Conservation (phyloP, 2,888 invertebrate species). For the Chirona hameri region DNA sequence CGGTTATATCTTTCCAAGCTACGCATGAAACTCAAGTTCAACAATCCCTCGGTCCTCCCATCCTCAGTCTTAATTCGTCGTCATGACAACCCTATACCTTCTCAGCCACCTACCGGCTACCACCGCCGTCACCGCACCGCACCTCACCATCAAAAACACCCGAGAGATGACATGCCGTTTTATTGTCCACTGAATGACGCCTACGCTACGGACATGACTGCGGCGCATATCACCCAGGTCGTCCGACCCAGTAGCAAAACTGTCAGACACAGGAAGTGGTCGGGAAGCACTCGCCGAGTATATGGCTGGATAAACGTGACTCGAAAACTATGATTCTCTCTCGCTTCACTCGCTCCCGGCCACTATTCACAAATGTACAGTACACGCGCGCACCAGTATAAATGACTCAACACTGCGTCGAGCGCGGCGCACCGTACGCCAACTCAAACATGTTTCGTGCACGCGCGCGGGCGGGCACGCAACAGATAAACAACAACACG, state of each 20-base stretch:
- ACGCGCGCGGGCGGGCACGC: not conserved
- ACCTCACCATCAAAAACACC: not conserved
- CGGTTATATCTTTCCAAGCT: no score
- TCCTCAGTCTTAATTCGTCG: no score
- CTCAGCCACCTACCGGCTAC: no score
- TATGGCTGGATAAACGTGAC: not conserved
- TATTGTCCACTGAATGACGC: conserved; percentile 1
- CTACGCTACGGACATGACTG: conserved; percentile 10
- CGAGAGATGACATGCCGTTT: not conserved
- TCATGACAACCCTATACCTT: no score
- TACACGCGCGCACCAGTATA: not conserved
- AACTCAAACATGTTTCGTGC: not conserved
- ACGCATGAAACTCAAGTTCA: no score
- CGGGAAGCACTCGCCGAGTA: conserved; percentile 9
- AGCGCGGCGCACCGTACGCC: not conserved
- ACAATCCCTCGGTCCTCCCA: no score
- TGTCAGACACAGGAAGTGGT: not conserved
- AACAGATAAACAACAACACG: not conserved
- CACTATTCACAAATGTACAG: conserved; percentile 9
- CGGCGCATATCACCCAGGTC: not conserved
- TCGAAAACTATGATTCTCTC: not conserved
- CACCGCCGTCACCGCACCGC: no score
- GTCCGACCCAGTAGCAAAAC: not conserved
- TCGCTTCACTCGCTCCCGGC: not conserved
- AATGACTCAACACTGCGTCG: not conserved